Evolutionary conservation across 2,113 vertebrate genomes (phyloP).

Genomic region (Nicator chloris): DNA sequence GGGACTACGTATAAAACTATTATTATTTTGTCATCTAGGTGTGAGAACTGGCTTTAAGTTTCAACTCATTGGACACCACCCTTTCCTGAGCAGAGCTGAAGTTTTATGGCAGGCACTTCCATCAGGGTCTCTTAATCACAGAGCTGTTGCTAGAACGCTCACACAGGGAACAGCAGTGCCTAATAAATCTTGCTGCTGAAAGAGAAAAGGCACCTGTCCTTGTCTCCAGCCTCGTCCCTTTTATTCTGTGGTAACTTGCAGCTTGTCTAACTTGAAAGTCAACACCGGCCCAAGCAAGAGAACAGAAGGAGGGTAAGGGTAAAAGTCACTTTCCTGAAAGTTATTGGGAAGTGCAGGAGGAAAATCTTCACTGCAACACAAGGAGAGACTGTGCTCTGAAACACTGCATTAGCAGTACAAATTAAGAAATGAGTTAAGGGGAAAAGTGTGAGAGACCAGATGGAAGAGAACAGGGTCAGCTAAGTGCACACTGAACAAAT

Average conservation of each 20-base stretch:
- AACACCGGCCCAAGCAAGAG: background rate
- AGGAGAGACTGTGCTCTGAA: background rate
- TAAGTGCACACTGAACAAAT: constrained; percentile 12
- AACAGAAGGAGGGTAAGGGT: background rate
- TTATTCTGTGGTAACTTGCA: background rate
- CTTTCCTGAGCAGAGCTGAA: background rate
- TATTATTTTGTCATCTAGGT: background rate
- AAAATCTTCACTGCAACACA: background rate
- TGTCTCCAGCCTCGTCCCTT: background rate
- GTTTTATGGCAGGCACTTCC: background rate
- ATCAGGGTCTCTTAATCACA: background rate
- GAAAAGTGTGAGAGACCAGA: constrained; percentile 32
- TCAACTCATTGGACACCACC: background rate
- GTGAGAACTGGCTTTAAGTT: background rate
- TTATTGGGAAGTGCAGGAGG: background rate
- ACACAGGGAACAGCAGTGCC: background rate
- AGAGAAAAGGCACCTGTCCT: background rate
- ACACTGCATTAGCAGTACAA: background rate
- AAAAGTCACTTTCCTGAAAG: background rate
- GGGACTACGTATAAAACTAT: background rate
- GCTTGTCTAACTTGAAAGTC: background rate
- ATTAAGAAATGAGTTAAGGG: constrained; percentile 20
- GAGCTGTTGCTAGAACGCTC: background rate
- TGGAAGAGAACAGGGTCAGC: background rate
- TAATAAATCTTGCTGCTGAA: background rate